Percentiles rank a stretch among this genome's conserved stretches.
Evolutionary conservation across 2,888 invertebrate species (phyloP).

Genomic region (Ectemnius lituratus): DNA sequence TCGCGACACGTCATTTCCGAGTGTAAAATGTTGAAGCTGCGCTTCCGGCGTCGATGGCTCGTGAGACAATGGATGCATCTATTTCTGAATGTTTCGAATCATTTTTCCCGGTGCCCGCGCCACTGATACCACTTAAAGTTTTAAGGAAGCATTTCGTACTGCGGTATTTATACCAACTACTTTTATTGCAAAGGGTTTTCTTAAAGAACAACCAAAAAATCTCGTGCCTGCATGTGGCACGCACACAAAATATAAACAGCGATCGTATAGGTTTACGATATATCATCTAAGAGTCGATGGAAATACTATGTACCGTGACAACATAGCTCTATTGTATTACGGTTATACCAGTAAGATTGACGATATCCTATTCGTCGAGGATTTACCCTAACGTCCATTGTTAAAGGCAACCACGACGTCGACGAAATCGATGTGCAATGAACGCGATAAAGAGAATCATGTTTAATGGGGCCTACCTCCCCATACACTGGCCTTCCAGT

Average conservation of each 20-base stretch:
- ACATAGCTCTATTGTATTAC: no score
- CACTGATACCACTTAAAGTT: neutral
- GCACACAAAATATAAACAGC: no score
- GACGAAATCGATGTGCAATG: conserved; percentile 4
- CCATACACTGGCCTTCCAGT: neutral
- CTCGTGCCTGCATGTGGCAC: no score
- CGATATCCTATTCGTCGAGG: neutral
- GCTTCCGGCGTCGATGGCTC: conserved; percentile 27
- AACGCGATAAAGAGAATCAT: conserved; percentile 8
- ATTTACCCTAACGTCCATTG: conserved; percentile 3
- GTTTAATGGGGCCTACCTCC: neutral
- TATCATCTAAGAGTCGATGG: no score
- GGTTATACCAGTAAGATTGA: neutral
- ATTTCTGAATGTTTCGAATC: conserved; percentile 1
- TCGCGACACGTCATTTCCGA: conserved; percentile 48
- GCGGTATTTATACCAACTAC: conserved; percentile 2
- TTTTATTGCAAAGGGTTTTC: neutral
- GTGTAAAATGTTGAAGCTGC: conserved; percentile 19
- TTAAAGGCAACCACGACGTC: conserved; percentile 4
- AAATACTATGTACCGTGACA: no score
- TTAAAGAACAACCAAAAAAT: no score
- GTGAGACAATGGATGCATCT: conserved; percentile 22
- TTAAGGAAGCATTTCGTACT: conserved; percentile 4
- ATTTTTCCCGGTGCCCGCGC: conserved; percentile 7
- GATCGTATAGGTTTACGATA: no score